These are phyloP conservation scores for Papilio protenor DNA, from an alignment of 2,888 invertebrate genomes.

Conservation along the genomic window DNA sequence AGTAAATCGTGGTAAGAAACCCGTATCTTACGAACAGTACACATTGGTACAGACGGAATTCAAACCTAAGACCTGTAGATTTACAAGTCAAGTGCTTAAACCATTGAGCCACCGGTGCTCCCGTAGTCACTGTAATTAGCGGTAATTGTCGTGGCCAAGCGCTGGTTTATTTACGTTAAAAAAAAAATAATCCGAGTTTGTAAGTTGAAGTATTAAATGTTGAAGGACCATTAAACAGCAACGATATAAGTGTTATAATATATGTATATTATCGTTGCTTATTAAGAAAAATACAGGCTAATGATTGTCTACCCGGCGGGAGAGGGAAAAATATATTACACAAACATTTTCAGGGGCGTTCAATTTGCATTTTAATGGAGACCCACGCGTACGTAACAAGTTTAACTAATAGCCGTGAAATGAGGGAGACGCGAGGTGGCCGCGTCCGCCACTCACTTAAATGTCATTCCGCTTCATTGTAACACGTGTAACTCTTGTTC, in stretches of 20 bases:
- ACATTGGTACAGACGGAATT: no score
- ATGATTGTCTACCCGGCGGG: conserved; percentile 45
- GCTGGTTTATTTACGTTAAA: no score
- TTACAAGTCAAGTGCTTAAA: no score
- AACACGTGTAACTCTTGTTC: conserved; percentile 23
- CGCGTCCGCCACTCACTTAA: conserved; percentile 38
- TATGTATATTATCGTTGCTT: conserved; percentile 11
- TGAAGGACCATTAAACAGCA: neutral
- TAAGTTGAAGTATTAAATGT: neutral
- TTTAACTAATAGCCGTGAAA: conserved; percentile 82
- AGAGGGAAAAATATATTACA: conserved; percentile 66
- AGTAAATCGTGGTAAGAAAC: no score
- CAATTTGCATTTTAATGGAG: conserved; percentile 84
- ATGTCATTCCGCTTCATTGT: conserved; percentile 36
- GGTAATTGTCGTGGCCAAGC: no score
- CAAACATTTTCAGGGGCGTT: conserved; percentile 77
- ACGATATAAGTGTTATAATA: neutral
- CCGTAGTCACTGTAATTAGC: no score
- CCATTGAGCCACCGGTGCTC: no score
- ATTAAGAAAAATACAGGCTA: conserved; percentile 34
- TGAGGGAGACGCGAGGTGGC: conserved; percentile 61
- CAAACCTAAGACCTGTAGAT: no score
- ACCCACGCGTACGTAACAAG: conserved; percentile 81
- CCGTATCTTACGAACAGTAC: no score
- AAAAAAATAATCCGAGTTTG: neutral